These are phyloP conservation scores for Plestiodon gilberti DNA, from an alignment of 2,113 vertebrate species.

Conservation along the genomic window DNA sequence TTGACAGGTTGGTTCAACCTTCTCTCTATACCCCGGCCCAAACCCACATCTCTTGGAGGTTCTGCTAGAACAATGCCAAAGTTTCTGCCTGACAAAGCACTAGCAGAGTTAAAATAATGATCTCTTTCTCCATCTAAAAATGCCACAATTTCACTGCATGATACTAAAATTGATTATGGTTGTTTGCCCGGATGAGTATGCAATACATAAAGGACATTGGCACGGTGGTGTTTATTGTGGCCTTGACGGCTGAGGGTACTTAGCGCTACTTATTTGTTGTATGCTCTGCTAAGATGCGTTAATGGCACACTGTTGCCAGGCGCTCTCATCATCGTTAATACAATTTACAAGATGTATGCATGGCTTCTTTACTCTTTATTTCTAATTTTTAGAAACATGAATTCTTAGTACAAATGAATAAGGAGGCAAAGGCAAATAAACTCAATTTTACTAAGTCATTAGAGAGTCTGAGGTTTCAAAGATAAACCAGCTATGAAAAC, in stretches of 20 bases:
- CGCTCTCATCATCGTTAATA: background rate
- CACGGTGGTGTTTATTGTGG: conserved; percentile 31
- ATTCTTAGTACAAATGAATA: conserved; percentile 47
- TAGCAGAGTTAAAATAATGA: conserved; percentile 42
- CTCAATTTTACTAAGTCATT: conserved; percentile 42
- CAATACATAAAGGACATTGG: conserved; percentile 28
- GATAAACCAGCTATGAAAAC: conserved; percentile 45
- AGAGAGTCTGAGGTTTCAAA: conserved; percentile 29
- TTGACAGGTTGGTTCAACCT: background rate
- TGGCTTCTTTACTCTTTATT: conserved; percentile 19
- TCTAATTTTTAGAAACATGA: conserved; percentile 44
- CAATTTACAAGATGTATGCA: conserved; percentile 1
- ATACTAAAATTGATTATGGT: conserved; percentile 28
- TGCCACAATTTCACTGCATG: conserved; percentile 40
- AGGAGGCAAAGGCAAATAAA: conserved; percentile 51
- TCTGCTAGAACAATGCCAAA: conserved; percentile 38
- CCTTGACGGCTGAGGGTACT: conserved; percentile 17
- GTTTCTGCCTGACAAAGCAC: conserved; percentile 42
- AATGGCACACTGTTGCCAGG: conserved; percentile 36
- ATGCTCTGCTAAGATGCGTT: conserved; percentile 44
- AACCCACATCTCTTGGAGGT: background rate
- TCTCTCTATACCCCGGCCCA: too few species aligned
- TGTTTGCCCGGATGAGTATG: conserved; percentile 2
- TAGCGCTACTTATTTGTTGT: conserved; percentile 18
- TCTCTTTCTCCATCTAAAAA: conserved; percentile 37